Evolutionary conservation across 2,888 invertebrate genomes (phyloP).

Genomic region (Drosophila pegasa): DNA sequence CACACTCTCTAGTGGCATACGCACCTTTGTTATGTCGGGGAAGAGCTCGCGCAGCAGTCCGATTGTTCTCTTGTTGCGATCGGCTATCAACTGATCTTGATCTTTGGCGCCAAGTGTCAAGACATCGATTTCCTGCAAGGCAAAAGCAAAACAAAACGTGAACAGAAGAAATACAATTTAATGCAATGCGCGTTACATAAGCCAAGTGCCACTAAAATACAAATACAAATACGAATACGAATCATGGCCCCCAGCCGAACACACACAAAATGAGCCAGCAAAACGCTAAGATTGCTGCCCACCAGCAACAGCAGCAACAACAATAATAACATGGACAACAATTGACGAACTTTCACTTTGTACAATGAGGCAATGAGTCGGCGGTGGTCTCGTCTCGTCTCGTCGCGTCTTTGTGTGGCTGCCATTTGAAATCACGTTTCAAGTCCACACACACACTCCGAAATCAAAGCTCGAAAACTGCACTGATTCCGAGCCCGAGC

Average conservation of each 20-base stretch:
- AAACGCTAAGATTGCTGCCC: slow-evolving; percentile 26
- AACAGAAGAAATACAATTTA: not conserved
- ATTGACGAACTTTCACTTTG: slow-evolving; percentile 70
- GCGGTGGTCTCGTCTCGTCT: slow-evolving; percentile 7
- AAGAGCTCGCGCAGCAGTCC: slow-evolving; percentile 91
- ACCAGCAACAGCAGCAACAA: not conserved
- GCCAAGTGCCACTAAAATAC: slow-evolving; percentile 34
- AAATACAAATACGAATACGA: slow-evolving; percentile 3
- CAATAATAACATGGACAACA: slow-evolving; percentile 7
- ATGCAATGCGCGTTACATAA: slow-evolving; percentile 21
- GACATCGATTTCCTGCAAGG: slow-evolving; percentile 88
- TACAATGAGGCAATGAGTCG: slow-evolving; percentile 49
- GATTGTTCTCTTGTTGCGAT: slow-evolving; percentile 91
- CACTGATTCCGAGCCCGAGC: not conserved
- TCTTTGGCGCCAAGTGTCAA: slow-evolving; percentile 87
- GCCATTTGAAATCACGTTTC: slow-evolving; percentile 22
- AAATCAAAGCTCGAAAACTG: slow-evolving; percentile 8
- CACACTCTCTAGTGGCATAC: slow-evolving; percentile 14
- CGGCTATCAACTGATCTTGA: slow-evolving; percentile 87
- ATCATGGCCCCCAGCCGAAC: slow-evolving; percentile 11
- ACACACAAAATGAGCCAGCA: slow-evolving; percentile 30
- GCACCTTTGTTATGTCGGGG: slow-evolving; percentile 91
- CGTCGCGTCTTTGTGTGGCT: not conserved
- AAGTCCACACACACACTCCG: slow-evolving; percentile 10
- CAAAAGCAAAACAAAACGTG: slow-evolving; percentile 17